phyloP scores from a whole-genome alignment of 2,888 invertebrate species.

The Eristalis pertinax region DNA sequence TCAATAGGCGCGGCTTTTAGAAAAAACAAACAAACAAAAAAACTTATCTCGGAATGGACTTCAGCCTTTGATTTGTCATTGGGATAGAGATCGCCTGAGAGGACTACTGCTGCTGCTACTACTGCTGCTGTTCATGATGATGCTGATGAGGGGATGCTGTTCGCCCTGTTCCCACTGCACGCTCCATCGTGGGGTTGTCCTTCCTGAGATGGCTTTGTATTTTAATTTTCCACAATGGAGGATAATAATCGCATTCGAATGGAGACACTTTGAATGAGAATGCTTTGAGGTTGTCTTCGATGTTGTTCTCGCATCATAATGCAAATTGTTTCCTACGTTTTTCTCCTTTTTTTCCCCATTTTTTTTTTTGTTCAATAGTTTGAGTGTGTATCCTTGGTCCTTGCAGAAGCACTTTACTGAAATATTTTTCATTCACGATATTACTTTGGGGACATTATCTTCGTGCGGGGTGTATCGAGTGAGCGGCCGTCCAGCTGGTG shows the following conservation, averaged over 20 bases:
- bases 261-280: slow-evolving; percentile 70
- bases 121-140: slow-evolving; percentile 24
- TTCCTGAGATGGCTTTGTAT: slow-evolving; percentile 55
- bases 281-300: slow-evolving; percentile 67
- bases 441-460: background rate
- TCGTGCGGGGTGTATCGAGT: background rate
- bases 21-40: slow-evolving; percentile 7
- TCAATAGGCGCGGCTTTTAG: slow-evolving; percentile 69
- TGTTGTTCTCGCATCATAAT: slow-evolving; percentile 58
- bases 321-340: slow-evolving; percentile 63
- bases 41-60: slow-evolving; percentile 71
- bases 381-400: background rate
- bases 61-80: slow-evolving; percentile 72
- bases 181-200: background rate
- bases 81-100: slow-evolving; percentile 57
- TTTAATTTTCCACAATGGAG: slow-evolving; percentile 70
- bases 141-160: slow-evolving; percentile 22
- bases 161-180: background rate
- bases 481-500: background rate
- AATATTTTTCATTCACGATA: background rate
- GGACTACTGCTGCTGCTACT: slow-evolving; percentile 1
- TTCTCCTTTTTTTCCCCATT: background rate
- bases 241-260: slow-evolving; percentile 71
- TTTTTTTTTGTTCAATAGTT: background rate
- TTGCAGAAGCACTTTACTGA: background rate